Base-by-base conservation (phyloP, 2,113 vertebrate species). In the Centrocercus urophasianus region DNA sequence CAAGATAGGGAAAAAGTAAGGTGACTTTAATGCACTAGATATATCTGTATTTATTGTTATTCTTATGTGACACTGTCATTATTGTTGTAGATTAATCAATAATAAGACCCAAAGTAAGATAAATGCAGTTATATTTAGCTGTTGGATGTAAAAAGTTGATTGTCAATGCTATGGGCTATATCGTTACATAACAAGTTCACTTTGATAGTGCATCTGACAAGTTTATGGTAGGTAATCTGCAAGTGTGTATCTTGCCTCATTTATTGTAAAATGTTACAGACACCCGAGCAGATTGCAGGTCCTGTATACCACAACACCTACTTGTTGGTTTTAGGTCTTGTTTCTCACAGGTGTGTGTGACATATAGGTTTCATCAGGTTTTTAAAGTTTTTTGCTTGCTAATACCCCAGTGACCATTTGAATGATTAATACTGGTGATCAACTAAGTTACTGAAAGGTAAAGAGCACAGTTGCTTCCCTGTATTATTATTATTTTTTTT, bases 211-310 rank as follows among this genome's bases (percentile, higher is more conserved):
- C 6, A 12, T 47, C 50, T 48, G 42, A 24, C 22, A 79, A 28
- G 18, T 69, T 86, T 48, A 42, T 30, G 34, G 6, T 47, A 22
- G 54, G 22, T 57, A 64, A 48, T 34, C 24, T 65, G 42, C 40
- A 42, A 22, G 13, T 10, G 5, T 57, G 6, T 48, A 34, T 17
- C 30, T 87, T 40, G 28, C 28, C 19, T 32, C 27, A 9, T 28
- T 47, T 47, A 21, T 24, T 79, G 22, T 47, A 64, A 72, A 57
- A 34, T 20, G 47, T 24, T 70, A 10, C 18, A 48, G 45, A 19
- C 10, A 21, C 0, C 38, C 9, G 0, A 38, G 38, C 15, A 65
- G 34, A 24, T 30, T 45, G 40, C 32, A 14, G 24, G 17, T 57
- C 64, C 30, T 42, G 42, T 25, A 27, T 24, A 47, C 40, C 15